Evolutionary conservation across 2,888 invertebrate genomes (phyloP).

Genomic region (Timema podura): DNA sequence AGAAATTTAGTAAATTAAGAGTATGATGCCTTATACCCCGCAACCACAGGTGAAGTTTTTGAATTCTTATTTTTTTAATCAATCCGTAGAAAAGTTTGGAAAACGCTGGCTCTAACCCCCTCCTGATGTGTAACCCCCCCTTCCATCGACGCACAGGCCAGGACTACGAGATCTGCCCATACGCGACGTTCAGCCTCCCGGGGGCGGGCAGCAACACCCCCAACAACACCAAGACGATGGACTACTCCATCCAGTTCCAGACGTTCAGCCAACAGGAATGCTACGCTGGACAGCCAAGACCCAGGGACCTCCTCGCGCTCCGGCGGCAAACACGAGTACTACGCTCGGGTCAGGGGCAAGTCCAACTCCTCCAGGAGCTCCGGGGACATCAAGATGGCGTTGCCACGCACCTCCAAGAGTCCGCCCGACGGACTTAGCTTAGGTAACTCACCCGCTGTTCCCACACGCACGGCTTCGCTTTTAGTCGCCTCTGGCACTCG

Average conservation of each 20-base stretch:
- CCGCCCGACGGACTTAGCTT: constrained; percentile 40
- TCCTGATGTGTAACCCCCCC: no score
- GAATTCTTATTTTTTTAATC: no score
- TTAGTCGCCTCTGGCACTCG: no score
- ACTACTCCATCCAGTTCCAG: constrained; percentile 41
- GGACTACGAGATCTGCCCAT: constrained; percentile 43
- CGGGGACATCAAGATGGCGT: constrained; percentile 25
- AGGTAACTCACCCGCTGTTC: constrained; percentile 31
- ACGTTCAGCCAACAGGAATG: constrained; percentile 42
- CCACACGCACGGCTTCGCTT: no score
- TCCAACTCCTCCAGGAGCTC: constrained; percentile 27
- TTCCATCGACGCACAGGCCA: constrained; percentile 22
- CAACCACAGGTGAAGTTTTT: no score
- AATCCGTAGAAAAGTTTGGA: no score
- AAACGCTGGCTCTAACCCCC: no score
- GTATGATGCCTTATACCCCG: no score
- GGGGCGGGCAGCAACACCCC: constrained; percentile 24
- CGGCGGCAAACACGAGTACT: constrained; percentile 24
- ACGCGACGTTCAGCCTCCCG: constrained; percentile 43
- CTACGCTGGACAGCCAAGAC: constrained; percentile 36
- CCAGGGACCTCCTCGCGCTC: constrained; percentile 6
- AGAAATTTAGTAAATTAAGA: no score
- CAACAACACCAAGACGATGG: constrained; percentile 35
- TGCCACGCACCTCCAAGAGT: constrained; percentile 36
- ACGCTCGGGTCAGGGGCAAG: constrained; percentile 30